Evolutionary conservation across 2,797 vertebrate genomes (phyloP), one percentile per base, ranked within the genome.

Genomic region (Scolopax bukidnonensis): DNA sequence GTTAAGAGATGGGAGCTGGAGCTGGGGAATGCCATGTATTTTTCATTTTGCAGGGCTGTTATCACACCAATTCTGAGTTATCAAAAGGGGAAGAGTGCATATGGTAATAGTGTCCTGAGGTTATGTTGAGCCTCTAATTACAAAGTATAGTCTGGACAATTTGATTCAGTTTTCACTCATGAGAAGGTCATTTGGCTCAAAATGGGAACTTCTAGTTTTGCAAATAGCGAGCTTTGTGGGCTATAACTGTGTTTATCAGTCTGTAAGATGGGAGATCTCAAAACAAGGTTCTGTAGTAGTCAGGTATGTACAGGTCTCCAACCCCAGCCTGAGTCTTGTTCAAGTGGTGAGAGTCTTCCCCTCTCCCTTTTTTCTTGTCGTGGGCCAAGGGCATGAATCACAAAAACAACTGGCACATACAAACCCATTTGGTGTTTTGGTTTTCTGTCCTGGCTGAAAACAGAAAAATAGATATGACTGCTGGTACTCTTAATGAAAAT

Each of bases 41-140:
- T 59, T 1, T 68, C 12, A 0, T 12, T 50, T 16, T 13, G 0
- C 38, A 7, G 11, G 21, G 57, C 25, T 17, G n/a, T 11, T 27
- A 25, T 10, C 69, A 28, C 28, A 25, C 28, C 2, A 30, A 13
- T 48, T 47, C 33, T 1, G 68, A 4, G 43, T 2, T 59, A 69
- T 50, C 48, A 36, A 30, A 73, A 27, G 27, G 5, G 24, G 10
- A 5, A n/a, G 30, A 28, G 32, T 33, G 20, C 17, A 5, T 10
- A 2, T 4, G 6, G 21, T 9, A 6, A 28, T 2, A 15, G 7
- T 2, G 12, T 15, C 36, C n/a, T 24, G 16, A 10, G 32, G 28
- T 41, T 21, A 7, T 32, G 50, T 16, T 27, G 23, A 32, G n/a
- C 57, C 41, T 6, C 45, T 53, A 5, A 40, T 45, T 33, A 9